Conservation (phyloP, 2,113 vertebrate species). For the Marmota flaviventris region DNA sequence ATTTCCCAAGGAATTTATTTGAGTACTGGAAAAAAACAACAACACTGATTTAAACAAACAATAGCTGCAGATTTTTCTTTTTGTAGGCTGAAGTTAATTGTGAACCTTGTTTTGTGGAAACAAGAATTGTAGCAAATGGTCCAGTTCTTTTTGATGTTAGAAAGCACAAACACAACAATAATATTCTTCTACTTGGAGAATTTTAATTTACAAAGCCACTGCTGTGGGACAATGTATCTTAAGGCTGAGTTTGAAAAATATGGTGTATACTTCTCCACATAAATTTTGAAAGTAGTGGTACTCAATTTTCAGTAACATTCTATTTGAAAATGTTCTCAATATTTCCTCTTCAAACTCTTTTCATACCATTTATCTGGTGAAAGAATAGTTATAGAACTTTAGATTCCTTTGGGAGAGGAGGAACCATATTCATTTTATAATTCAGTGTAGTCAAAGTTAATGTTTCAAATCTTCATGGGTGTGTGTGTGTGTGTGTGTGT, state of each 20-base stretch:
- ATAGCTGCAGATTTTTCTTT: background rate
- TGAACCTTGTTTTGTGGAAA: background rate
- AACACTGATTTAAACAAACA: background rate
- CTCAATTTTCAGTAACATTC: background rate
- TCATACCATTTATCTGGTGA: background rate
- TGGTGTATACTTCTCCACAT: background rate
- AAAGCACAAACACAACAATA: background rate
- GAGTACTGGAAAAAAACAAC: background rate
- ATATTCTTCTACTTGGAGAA: background rate
- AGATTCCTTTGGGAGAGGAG: background rate
- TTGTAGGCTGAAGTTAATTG: background rate
- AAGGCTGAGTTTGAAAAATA: background rate
- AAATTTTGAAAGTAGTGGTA: background rate
- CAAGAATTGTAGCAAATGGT: background rate
- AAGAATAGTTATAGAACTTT: background rate
- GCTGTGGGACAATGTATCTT: background rate
- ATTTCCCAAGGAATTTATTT: background rate
- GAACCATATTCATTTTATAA: background rate
- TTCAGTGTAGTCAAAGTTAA: background rate
- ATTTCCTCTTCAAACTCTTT: background rate
- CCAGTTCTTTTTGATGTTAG: slow-evolving; percentile 10
- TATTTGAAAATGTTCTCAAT: background rate
- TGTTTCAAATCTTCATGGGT: background rate
- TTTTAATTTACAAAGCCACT: background rate
- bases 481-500: background rate